phyloP scores from a whole-genome alignment of 2,888 invertebrate genomes.

The Ophonus ardosiacus region DNA sequence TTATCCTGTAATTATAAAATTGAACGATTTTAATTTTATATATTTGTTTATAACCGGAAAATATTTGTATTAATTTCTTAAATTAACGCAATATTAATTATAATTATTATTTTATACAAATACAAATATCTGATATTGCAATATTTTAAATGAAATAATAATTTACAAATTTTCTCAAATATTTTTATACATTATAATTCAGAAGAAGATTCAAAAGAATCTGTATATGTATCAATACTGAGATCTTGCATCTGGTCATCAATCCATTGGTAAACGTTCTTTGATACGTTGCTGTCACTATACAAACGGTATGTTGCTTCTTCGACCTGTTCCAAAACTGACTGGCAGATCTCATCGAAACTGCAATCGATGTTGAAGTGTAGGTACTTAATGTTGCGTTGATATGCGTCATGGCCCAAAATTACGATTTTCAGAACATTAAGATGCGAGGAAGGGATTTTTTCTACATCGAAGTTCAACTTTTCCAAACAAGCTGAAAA shows the following conservation, averaged over 20 bases:
- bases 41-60: too few relatives aligned
- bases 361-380: constrained; percentile 71
- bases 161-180: too few relatives aligned
- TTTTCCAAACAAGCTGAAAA: constrained; percentile 62
- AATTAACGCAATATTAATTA: too few relatives aligned
- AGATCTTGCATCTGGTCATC: background rate
- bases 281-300: constrained; percentile 66
- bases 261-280: constrained; percentile 8
- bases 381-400: constrained; percentile 71
- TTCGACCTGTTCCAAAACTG: constrained; percentile 68
- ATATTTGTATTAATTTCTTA: too few relatives aligned
- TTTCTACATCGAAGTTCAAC: constrained; percentile 69
- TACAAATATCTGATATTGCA: too few relatives aligned
- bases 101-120: too few relatives aligned
- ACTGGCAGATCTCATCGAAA: constrained; percentile 70
- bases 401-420: constrained; percentile 70
- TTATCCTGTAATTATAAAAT: too few relatives aligned
- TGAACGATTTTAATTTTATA: too few relatives aligned
- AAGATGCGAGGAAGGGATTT: constrained; percentile 69
- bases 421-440: constrained; percentile 71
- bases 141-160: too few relatives aligned
- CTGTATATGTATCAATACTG: background rate
- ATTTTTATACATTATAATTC: background rate
- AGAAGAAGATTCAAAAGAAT: background rate
- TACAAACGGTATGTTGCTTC: constrained; percentile 69